Base-by-base conservation (phyloP, 2,113 vertebrate species). In the Tauraco erythrolophus region DNA sequence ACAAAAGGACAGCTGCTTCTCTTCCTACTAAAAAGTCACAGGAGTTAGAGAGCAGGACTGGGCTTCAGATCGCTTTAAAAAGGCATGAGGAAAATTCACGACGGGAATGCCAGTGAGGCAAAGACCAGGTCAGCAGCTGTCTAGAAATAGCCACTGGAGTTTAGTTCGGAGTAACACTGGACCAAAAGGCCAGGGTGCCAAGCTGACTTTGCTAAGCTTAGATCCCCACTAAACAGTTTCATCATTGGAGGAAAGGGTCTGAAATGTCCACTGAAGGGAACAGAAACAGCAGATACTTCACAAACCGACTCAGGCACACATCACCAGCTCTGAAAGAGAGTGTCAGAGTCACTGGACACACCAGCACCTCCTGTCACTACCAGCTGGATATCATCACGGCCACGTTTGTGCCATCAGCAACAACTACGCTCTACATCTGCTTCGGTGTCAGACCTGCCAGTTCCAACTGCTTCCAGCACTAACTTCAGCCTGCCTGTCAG, bases 1-100 rank as follows among this genome's bases (percentile, higher is more conserved):
- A 92, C 60, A 92, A 86, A 89, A 89, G 84, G 72, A 72, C 84
- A 96, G 91, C 77, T 92, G 95, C 41, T 94, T 23, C 25, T 89
- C 86, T 84, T 89, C 74, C 77, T 82, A 6, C 45, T 70, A 54
- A 90, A 92, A 91, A 91, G 56, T 61, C 4, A 0, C n/a, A 37
- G 28, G 54, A 92, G 72, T 58, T 18, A 18, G 21, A 81, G 39
- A 68, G 74, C 39, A 19, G 27, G 72, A 66, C 39, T 41, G 27
- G 51, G 45, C 53, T 96, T 88, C 57, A 43, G 53, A 39, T 69
- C 58, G 75, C 69, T 95, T 92, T 76, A 75, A 88, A 94, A 92
- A 91, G 92, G 80, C 70, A 95, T 0, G 28, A 91, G 46, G 65
- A 82, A 72, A 92, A 95, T 86, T 50, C 70, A 24, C 3, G 2